phyloP scores from a whole-genome alignment of 2,113 vertebrate genomes.

The Raphicerus campestris region DNA sequence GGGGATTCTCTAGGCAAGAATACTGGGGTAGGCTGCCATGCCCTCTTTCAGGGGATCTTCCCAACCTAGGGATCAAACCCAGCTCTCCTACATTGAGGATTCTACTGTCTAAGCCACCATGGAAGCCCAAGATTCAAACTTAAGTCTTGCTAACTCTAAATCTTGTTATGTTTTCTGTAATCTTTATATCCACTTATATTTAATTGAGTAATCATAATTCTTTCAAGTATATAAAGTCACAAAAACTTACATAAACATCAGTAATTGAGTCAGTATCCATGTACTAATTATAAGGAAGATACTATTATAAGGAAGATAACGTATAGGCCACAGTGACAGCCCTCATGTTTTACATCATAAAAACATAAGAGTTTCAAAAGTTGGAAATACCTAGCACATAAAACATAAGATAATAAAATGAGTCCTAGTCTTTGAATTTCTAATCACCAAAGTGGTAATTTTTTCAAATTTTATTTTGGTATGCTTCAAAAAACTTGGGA shows the following conservation, averaged over 20 bases:
- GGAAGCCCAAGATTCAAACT: not conserved
- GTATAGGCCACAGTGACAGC: not conserved
- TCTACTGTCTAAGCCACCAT: not conserved
- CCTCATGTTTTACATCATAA: not conserved
- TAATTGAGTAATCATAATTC: not conserved
- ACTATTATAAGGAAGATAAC: not conserved
- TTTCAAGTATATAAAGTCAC: not conserved
- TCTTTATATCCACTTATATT: not conserved
- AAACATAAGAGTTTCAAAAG: not conserved
- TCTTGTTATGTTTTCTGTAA: not conserved
- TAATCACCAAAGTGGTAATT: not conserved
- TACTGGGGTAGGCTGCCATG: not conserved
- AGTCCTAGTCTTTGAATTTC: conserved; percentile 20
- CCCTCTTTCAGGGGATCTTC: not conserved
- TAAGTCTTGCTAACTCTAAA: conserved; percentile 2
- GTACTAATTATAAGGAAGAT: not conserved
- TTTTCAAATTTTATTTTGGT: conserved; percentile 21
- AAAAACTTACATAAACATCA: not conserved
- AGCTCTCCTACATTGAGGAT: not conserved
- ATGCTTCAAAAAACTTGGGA: conserved; percentile 25
- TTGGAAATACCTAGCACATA: not conserved
- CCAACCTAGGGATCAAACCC: not conserved
- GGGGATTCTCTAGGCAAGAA: not conserved
- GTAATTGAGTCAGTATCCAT: not conserved
- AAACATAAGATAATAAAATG: not conserved